phyloP scores from a whole-genome alignment of 2,113 vertebrate species.

The Donacobius atricapilla region DNA sequence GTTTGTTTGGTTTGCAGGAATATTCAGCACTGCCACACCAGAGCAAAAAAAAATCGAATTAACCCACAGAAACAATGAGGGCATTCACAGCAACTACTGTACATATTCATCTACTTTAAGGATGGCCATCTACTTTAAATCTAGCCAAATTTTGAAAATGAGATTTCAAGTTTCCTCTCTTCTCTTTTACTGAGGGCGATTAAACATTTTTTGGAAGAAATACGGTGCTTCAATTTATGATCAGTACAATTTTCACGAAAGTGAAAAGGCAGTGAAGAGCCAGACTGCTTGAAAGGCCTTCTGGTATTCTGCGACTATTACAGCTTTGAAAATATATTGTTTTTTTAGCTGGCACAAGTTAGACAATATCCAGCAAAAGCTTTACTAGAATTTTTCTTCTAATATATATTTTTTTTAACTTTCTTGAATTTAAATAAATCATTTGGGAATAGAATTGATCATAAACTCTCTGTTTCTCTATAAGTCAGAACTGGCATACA shows the following conservation, averaged over 20 bases:
- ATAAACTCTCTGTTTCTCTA: not conserved
- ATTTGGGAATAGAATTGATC: not conserved
- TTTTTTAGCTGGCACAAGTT: not conserved
- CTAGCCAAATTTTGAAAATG: not conserved
- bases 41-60: not conserved
- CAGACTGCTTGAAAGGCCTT: not conserved
- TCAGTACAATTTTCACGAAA: not conserved
- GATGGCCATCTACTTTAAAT: not conserved
- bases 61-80: not conserved
- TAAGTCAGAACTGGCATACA: not conserved
- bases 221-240: not conserved
- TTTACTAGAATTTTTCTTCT: not conserved
- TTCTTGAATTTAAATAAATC: not conserved
- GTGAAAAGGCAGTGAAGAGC: not conserved
- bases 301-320: not conserved
- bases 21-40: not conserved
- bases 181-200: not conserved
- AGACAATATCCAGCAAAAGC: not conserved
- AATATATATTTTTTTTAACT: not conserved
- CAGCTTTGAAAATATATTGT: not conserved
- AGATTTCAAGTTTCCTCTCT: not conserved
- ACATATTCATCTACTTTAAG: not conserved
- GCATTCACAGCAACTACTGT: not conserved
- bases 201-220: conserved; percentile 24
- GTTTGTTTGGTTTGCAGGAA: not conserved